Conservation (phyloP, 2,113 vertebrate species). For the Pseudonaja textilis region DNA sequence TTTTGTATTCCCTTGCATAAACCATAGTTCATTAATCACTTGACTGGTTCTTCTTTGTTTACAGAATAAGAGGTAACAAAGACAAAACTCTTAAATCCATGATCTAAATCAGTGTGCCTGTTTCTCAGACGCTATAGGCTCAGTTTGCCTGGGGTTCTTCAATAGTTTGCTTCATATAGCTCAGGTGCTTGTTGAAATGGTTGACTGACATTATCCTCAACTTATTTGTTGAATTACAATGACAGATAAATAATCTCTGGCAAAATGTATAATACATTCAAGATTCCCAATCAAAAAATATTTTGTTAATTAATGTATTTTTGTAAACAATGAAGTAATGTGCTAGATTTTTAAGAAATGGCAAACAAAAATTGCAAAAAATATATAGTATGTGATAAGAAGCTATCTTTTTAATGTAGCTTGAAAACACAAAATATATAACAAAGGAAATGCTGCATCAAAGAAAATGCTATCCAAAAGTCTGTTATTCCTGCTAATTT, state of each 20-base stretch:
- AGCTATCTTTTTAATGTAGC: not conserved
- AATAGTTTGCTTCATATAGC: conserved; percentile 39
- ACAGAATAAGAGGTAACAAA: conserved; percentile 45
- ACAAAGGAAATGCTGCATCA: not conserved
- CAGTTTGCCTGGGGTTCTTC: conserved; percentile 43
- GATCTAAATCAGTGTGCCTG: conserved; percentile 39
- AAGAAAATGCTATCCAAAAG: not conserved
- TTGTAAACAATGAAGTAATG: conserved; percentile 49
- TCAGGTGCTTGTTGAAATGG: conserved; percentile 40
- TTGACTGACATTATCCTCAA: conserved; percentile 31
- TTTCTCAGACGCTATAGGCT: conserved; percentile 46
- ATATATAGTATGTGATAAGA: not conserved
- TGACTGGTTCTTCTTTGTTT: conserved; percentile 52
- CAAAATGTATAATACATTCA: conserved; percentile 36
- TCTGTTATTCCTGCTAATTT: not conserved
- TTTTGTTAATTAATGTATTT: conserved; percentile 55
- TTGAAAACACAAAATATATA: not conserved
- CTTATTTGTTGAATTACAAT: conserved; percentile 40
- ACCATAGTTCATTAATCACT: conserved; percentile 31
- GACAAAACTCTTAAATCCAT: conserved; percentile 24
- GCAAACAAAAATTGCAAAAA: conserved; percentile 36
- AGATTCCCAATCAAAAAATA: conserved; percentile 41
- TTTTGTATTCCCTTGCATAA: conserved; percentile 29
- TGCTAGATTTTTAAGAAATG: conserved; percentile 48
- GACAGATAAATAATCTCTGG: conserved; percentile 52